Percentiles rank a stretch among this genome's conserved stretches.
phyloP scores from a whole-genome alignment of 1,140 invertebrate genomes.

The Ridgeia piscesae region DNA sequence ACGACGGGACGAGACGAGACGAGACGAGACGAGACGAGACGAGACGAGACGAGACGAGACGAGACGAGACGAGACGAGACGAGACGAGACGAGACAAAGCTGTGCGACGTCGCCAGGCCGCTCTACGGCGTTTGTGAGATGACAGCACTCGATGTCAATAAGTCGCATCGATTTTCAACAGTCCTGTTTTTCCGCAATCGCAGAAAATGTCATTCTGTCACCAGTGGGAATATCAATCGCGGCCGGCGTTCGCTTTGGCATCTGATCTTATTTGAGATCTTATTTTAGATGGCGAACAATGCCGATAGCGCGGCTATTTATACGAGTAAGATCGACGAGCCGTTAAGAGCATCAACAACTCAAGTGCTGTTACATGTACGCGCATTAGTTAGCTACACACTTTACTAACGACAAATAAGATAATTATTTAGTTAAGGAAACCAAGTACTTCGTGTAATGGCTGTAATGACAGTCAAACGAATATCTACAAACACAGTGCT shows the following conservation, averaged over 20 bases:
- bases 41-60: no score
- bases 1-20: no score
- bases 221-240: background rate
- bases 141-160: background rate
- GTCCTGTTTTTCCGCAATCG: constrained; percentile 1
- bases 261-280: background rate
- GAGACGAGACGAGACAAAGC: background rate
- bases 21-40: no score
- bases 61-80: no score
- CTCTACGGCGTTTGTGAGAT: background rate
- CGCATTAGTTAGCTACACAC: background rate
- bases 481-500: background rate
- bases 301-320: background rate
- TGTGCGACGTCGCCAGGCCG: background rate
- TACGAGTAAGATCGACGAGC: background rate
- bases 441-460: background rate
- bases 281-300: constrained; percentile 1
- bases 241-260: background rate
- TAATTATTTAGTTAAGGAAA: background rate
- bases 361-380: background rate
- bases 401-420: background rate
- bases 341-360: background rate
- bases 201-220: constrained; percentile 1
- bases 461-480: background rate
- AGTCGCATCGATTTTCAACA: background rate